These are phyloP conservation scores for Columba livia DNA, from an alignment of 2,113 vertebrate genomes.

Conservation along the genomic window DNA sequence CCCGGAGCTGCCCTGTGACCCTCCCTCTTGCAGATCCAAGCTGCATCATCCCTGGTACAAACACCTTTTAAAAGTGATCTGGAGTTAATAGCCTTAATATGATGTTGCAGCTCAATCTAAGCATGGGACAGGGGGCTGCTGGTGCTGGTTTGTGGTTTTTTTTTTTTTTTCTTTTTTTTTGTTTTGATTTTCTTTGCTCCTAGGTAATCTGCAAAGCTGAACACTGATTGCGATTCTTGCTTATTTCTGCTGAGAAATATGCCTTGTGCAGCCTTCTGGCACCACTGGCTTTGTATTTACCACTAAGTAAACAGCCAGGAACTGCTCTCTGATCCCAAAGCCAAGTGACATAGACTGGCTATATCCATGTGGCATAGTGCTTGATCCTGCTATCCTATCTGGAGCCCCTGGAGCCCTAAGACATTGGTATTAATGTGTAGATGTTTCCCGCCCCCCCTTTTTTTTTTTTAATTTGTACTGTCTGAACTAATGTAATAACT, in stretches of 20 bases:
- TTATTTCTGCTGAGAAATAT: slow-evolving; percentile 6
- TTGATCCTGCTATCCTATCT: not conserved
- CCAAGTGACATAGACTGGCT: not conserved
- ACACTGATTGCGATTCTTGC: not conserved
- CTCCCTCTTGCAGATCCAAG: not conserved
- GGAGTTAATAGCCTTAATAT: not conserved
- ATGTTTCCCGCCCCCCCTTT: not conserved
- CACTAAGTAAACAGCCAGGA: not conserved
- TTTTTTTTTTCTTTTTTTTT: not conserved
- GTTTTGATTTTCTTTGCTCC: not conserved
- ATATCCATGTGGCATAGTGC: not conserved
- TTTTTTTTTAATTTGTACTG: not conserved
- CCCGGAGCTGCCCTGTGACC: not conserved
- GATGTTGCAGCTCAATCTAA: not conserved
- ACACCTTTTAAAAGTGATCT: not conserved
- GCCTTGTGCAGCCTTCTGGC: not conserved
- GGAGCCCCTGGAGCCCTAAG: not conserved
- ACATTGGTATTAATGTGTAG: not conserved
- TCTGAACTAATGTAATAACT: not conserved
- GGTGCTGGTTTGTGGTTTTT: not conserved
- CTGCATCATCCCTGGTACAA: not conserved
- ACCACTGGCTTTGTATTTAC: not conserved
- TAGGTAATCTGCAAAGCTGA: not conserved
- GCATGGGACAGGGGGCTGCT: not conserved
- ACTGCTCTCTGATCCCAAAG: not conserved